phyloP scores from a whole-genome alignment of 2,113 vertebrate species.

The Crocuta crocuta region DNA sequence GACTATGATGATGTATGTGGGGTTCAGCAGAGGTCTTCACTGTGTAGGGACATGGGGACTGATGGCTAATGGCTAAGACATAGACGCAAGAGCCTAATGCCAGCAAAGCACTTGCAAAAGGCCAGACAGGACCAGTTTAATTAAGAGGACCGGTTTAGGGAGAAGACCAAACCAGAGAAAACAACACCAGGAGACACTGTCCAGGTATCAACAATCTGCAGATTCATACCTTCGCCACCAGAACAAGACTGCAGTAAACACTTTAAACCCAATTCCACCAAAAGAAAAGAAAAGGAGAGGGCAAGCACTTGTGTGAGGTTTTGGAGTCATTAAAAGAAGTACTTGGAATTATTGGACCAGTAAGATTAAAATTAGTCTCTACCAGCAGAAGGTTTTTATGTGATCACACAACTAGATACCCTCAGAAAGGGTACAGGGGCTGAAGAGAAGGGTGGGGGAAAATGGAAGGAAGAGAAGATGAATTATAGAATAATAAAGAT shows the following conservation, averaged over 20 bases:
- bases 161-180: neutral
- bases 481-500: neutral
- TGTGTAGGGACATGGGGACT: neutral
- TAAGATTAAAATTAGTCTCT: neutral
- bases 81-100: neutral
- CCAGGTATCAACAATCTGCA: neutral
- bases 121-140: neutral
- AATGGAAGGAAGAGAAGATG: neutral
- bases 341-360: neutral
- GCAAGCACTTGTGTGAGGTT: neutral
- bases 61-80: neutral
- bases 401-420: too few species aligned
- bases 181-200: neutral
- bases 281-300: neutral
- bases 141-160: neutral
- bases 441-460: accelerated
- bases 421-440: neutral
- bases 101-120: neutral
- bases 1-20: accelerated
- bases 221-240: neutral
- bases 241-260: neutral
- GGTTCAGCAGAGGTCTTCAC: neutral
- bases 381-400: neutral
- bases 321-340: neutral
- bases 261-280: neutral